A percentile compares a stretch with the other conserved stretches of the same genome.
Conservation (phyloP, 2,797 vertebrate genomes). For the Sylvilagus floridanus region DNA sequence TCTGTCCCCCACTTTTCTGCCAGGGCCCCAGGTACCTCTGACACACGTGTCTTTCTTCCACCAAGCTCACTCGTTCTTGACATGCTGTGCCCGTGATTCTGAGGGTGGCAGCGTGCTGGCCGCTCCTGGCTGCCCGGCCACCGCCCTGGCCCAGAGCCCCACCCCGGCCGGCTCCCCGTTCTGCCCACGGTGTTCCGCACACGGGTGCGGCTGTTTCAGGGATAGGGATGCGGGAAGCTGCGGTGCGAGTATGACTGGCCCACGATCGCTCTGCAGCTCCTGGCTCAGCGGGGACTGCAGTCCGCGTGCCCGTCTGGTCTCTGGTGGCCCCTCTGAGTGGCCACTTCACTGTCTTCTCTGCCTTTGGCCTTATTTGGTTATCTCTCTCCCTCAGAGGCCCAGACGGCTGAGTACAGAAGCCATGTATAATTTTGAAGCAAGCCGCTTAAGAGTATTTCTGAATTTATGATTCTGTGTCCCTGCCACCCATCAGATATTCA, state of each 20-base stretch:
- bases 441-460: background rate
- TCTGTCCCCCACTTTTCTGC: too few relatives aligned
- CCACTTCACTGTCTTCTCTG: background rate
- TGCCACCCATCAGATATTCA: background rate
- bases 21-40: too few relatives aligned
- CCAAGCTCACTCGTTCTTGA: too few relatives aligned
- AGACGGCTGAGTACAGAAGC: background rate
- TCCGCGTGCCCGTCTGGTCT: background rate
- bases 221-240: background rate
- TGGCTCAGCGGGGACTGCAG: background rate
- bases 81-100: too few relatives aligned
- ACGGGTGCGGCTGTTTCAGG: background rate
- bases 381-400: background rate
- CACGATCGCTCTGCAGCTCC: background rate
- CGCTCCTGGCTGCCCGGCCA: too few relatives aligned
- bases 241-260: background rate
- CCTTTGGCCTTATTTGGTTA: background rate
- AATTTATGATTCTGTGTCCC: background rate
- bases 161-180: background rate
- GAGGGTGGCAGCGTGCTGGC: too few relatives aligned
- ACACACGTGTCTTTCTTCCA: too few relatives aligned
- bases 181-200: background rate
- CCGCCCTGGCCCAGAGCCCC: background rate
- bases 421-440: background rate
- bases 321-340: background rate